Base-by-base conservation (phyloP, 2,113 vertebrate species). In the Pelusios castaneus region DNA sequence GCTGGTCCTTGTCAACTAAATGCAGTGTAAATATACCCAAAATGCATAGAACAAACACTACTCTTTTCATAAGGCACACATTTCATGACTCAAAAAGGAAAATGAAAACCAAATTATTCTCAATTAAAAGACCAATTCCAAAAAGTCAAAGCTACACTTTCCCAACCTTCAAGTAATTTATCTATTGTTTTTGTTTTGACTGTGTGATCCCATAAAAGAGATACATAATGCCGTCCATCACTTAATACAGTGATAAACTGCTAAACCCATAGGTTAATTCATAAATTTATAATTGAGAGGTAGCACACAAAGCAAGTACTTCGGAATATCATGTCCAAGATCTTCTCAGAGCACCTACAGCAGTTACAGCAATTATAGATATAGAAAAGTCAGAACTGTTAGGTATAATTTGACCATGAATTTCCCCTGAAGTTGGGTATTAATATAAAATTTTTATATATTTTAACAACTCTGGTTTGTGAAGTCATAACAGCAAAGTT, bases 161-260 rank as follows among this genome's bases (percentile, higher is more conserved):
- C 82, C 67, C 88, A 80, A 52, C 38, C 54, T 52, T 91, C 86
- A 80, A 89, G 88, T 93, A 88, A 92, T 87, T 91, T 93, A 93
- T 27, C 25, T 63, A 63, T 13, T 58, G 25, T 79, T 83, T 93
- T 45, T 56, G 87, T 92, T 84, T 41, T 19, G 81, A 34, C 90
- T 73, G 52, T 85, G 73, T 55, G 84, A 95, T 60, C 63, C 43
- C n/a, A 91, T 34, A 80, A 93, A 70, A 22, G 93, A 88, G 81
- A 83, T 25, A 87, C 4, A 45, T 27, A 17, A 91, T 29, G 79
- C 17, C 79, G 60, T 87, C 67, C 84, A 82, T 85, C 81, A 91
- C 78, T 82, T 78, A 90, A 91, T 87, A 82, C 80, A 95, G 76
- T 7, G 19, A 43, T 29, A 70, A 13, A 29, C 45, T 93, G 90